Base-by-base conservation (phyloP, 2,113 vertebrate species). In the Struthio camelus region DNA sequence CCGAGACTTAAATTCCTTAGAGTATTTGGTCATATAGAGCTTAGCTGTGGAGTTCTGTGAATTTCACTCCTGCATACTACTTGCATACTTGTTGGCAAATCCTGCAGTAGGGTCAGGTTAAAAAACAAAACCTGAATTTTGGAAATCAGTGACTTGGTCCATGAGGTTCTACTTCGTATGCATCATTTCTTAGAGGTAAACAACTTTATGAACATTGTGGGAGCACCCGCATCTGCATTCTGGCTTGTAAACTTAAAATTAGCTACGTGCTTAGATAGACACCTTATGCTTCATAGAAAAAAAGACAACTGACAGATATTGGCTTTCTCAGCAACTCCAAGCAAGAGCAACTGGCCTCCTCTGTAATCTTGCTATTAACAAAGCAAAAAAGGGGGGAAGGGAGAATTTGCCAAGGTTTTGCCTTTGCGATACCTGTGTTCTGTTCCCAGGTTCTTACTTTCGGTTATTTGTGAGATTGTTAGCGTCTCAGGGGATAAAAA, bases 401-500 rank as follows among this genome's bases (percentile, higher is more conserved):
- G 53, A 42, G 14, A 71, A 69, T 4, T 46, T 80, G 14, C 32
- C 20, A 50, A 66, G 25, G 8, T 38, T 81, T 93, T 61, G 46
- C 56, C n/a, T 92, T 73, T 78, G 58, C 56, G 85, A 78, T 42
- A 61, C 15, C 14, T 28, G 25, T 15, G 4, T 85, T 86, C 64
- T 65, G 82, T 93, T 59, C 38, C 18, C 3, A 66, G 53, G 89
- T 51, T 77, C 85, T 89, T 78, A 34, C 66, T 78, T 72, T 56
- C n/a, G 22, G 34, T 66, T 79, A 69, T 88, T 92, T 85, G 16
- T 80, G 75, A 62, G 4, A 7, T 42, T 82, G 48, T 81, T 76
- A 50, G 38, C n/a, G 61, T 69, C 46, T 81, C 27, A 5, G 84
- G 59, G 64, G 93, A 79, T 97, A 97, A 89, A 95, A 93, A 90